phyloP scores from a whole-genome alignment of 1,140 invertebrate genomes.

The Phymastichus coffea region DNA sequence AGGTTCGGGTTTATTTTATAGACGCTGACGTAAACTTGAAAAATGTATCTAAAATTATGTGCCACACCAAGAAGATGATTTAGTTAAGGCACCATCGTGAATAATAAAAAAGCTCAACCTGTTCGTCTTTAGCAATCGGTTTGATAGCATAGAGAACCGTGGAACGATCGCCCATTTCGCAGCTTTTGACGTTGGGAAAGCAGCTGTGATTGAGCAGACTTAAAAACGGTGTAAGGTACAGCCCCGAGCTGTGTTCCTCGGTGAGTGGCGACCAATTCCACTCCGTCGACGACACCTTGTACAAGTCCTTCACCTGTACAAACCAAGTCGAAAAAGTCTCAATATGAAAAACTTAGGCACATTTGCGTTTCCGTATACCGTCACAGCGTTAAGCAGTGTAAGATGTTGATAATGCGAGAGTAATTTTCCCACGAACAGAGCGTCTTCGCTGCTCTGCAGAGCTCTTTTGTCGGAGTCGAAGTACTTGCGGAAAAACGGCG shows the following conservation, averaged over 20 bases:
- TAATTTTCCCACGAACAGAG: constrained; percentile 15
- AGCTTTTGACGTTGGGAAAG: constrained; percentile 14
- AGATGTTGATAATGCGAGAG: constrained; percentile 21
- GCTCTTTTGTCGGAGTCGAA: constrained; percentile 10
- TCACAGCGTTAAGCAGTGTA: neutral
- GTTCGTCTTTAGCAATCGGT: constrained; percentile 9
- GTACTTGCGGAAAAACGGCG: constrained; percentile 2
- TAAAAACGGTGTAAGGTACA: constrained; percentile 11
- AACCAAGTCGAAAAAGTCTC: no score
- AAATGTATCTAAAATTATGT: no score
- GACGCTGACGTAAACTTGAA: no score
- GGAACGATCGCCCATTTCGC: neutral
- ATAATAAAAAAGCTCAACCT: constrained; percentile 2
- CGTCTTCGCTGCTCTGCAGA: constrained; percentile 1
- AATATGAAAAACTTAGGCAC: no score
- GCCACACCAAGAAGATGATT: no score
- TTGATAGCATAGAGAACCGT: constrained; percentile 12
- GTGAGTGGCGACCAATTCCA: constrained; percentile 9
- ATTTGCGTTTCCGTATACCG: no score
- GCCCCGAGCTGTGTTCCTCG: constrained; percentile 7
- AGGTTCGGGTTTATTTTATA: no score
- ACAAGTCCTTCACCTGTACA: constrained; percentile 14
- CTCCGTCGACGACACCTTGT: neutral
- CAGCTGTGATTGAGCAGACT: constrained; percentile 24
- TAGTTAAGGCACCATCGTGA: no score